Conservation (phyloP, 2,888 invertebrate genomes). For the Himalopsyche kuldschensis region DNA sequence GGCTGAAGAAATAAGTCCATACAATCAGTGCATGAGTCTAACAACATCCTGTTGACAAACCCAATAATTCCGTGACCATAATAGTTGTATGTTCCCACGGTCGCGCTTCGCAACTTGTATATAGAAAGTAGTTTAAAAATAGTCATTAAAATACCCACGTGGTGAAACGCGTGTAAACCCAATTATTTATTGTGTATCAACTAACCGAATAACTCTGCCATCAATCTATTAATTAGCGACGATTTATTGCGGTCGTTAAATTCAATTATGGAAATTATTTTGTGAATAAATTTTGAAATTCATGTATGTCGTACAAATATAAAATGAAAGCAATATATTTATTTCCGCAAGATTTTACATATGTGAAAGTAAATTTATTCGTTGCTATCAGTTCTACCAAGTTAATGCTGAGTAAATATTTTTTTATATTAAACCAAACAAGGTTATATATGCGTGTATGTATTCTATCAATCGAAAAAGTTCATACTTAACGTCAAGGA, state of each 20-base stretch:
- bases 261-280: not conserved
- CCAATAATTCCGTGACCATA: not conserved
- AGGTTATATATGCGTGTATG: no score
- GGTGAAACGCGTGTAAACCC: not conserved
- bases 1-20: no score
- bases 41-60: not conserved
- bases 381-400: no score
- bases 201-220: not conserved
- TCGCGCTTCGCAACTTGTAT: not conserved
- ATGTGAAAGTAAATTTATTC: no score
- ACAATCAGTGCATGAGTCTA: no score
- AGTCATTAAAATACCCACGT: not conserved
- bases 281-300: not conserved
- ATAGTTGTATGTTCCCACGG: not conserved
- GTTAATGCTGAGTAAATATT: no score
- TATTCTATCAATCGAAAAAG: no score
- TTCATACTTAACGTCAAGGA: no score
- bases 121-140: not conserved
- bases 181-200: not conserved
- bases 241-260: not conserved
- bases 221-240: not conserved
- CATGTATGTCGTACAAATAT: not conserved
- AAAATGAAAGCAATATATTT: no score
- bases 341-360: no score
- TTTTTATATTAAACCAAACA: no score